These are phyloP conservation scores for Acanthosepion pharaonis DNA, from an alignment of 2,888 invertebrate genomes.

Conservation along the genomic window DNA sequence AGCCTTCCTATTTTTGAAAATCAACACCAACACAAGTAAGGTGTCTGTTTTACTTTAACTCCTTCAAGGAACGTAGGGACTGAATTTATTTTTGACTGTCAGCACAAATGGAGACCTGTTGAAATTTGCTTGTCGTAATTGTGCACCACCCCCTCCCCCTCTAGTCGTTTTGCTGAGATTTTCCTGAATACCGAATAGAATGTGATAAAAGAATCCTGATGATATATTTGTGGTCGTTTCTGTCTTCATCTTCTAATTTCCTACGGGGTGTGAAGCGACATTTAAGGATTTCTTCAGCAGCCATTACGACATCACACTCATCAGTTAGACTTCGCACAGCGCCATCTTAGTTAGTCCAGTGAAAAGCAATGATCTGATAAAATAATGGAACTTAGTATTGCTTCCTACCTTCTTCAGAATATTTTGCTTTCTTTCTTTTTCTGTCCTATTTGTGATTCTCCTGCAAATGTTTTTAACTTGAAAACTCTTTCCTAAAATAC, in stretches of 20 bases:
- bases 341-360: neutral
- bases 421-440: neutral
- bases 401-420: neutral
- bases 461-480: too few species aligned
- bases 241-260: neutral
- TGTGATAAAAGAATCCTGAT: neutral
- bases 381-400: neutral
- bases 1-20: neutral
- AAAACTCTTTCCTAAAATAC: neutral
- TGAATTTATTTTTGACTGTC: neutral
- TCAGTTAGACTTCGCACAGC: neutral
- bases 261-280: neutral
- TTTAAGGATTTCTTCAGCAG: neutral
- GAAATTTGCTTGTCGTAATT: neutral
- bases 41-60: neutral
- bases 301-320: neutral
- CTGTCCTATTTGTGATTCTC: neutral
- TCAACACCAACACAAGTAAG: neutral
- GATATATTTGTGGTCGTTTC: neutral
- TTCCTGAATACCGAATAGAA: neutral
- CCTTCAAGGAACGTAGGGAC: neutral
- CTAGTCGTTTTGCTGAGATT: neutral
- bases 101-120: neutral
- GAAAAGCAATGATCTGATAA: neutral
- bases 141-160: neutral